A percentile compares a stretch with the other conserved stretches of the same genome.
Conservation (phyloP, 2,888 invertebrate genomes). For the Nomada goodeniana region DNA sequence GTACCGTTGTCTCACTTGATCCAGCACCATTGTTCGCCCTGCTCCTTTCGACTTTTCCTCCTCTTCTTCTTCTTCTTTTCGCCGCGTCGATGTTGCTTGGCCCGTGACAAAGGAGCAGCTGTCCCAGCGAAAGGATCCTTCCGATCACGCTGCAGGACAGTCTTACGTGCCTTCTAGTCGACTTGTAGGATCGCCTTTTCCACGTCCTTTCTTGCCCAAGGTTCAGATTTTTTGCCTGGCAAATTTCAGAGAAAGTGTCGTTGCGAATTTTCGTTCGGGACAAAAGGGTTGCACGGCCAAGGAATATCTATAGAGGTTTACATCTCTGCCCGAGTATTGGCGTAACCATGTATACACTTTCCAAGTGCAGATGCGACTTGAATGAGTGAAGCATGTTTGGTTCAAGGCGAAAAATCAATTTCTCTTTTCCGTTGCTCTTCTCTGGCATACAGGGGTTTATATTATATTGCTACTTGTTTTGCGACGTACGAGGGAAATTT, state of each 20-base stretch:
- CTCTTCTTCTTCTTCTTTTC: not conserved
- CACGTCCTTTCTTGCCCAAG: not conserved
- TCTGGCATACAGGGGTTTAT: too few relatives aligned
- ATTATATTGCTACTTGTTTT: too few relatives aligned
- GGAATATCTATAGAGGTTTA: too few relatives aligned
- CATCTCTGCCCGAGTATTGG: too few relatives aligned
- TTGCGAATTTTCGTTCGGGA: not conserved
- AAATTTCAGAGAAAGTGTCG: not conserved
- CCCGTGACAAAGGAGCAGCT: constrained; percentile 47
- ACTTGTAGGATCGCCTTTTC: not conserved
- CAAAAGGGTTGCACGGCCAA: too few relatives aligned
- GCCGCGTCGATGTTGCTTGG: constrained; percentile 20
- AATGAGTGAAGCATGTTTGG: not conserved
- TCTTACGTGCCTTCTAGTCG: not conserved
- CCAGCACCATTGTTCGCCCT: constrained; percentile 72
- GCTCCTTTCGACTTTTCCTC: constrained; percentile 69
- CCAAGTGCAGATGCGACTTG: too few relatives aligned
- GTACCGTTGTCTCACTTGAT: constrained; percentile 81
- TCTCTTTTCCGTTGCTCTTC: not conserved
- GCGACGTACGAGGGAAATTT: too few relatives aligned
- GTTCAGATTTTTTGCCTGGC: not conserved
- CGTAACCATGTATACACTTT: too few relatives aligned
- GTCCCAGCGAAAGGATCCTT: constrained; percentile 33
- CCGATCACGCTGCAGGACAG: not conserved
- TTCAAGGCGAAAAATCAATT: not conserved